Conservation (phyloP, 2,113 vertebrate genomes). For the Albula glossodonta region DNA sequence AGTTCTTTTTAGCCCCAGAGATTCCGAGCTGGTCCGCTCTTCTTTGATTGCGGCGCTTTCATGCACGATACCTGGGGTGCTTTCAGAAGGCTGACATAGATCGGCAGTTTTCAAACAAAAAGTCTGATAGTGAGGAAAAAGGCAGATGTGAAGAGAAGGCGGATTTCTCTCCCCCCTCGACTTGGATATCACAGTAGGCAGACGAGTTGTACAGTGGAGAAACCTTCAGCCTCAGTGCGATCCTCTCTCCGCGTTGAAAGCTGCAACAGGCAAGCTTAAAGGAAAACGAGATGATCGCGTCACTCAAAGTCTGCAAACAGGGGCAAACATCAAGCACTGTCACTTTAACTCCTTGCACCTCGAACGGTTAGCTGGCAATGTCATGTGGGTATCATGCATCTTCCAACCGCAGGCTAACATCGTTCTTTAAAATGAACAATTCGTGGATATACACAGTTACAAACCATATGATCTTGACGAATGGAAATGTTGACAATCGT, state of each 20-base stretch:
- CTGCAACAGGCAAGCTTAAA: conserved; percentile 91
- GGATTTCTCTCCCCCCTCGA: conserved; percentile 56
- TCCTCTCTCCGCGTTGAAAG: conserved; percentile 72
- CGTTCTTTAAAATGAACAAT: not conserved
- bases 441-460: not conserved
- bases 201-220: conserved; percentile 43
- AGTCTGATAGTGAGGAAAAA: conserved; percentile 38
- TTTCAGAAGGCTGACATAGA: conserved; percentile 70
- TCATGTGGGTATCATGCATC: conserved; percentile 69
- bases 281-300: conserved; percentile 85
- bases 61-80: conserved; percentile 73
- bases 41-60: conserved; percentile 65
- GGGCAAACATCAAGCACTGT: conserved; percentile 75
- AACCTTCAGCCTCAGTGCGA: conserved; percentile 62
- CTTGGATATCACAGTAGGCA: conserved; percentile 59
- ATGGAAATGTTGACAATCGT: not conserved
- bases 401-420: conserved; percentile 44
- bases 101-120: conserved; percentile 60
- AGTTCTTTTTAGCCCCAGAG: conserved; percentile 75
- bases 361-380: conserved; percentile 64
- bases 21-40: conserved; percentile 77
- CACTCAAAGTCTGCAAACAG: conserved; percentile 84
- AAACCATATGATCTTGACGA: not conserved
- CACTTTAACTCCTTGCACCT: conserved; percentile 75
- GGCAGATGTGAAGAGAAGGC: conserved; percentile 62